A percentile compares a stretch with the other conserved stretches of the same genome.
Conservation (phyloP, 2,797 vertebrate species). For the Selene dorsalis region DNA sequence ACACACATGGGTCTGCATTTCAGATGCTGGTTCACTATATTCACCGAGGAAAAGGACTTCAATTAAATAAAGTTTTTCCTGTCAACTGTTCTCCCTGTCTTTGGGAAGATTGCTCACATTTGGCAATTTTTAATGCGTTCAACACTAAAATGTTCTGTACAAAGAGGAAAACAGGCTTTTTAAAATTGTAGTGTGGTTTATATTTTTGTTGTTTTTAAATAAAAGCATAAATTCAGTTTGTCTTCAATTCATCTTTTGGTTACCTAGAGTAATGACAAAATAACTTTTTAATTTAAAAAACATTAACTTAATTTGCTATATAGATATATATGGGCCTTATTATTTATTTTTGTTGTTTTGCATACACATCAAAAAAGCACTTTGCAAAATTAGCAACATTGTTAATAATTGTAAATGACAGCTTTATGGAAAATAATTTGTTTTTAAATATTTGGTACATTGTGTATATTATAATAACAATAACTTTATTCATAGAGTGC, state of each 20-base stretch:
- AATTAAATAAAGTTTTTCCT: conserved; percentile 14
- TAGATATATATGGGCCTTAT: background rate
- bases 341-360: background rate
- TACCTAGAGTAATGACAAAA: background rate
- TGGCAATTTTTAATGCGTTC: conserved; percentile 48
- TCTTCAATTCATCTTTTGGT: conserved; percentile 1
- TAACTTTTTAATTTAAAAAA: background rate
- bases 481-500: no score
- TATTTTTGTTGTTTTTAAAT: conserved; percentile 75
- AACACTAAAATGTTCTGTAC: conserved; percentile 79
- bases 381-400: background rate
- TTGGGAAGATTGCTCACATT: conserved; percentile 47
- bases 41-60: background rate
- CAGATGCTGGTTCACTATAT: conserved; percentile 25
- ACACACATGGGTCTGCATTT: conserved; percentile 33
- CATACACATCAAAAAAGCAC: background rate
- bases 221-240: conserved; percentile 31
- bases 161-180: conserved; percentile 65
- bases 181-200: conserved; percentile 74
- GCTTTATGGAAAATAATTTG: background rate
- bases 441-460: background rate
- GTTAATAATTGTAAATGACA: background rate
- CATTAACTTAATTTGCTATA: background rate
- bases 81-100: conserved; percentile 32
- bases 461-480: background rate